Evolutionary conservation across 2,797 vertebrate genomes (phyloP).

Genomic region (Taenioides sp.): DNA sequence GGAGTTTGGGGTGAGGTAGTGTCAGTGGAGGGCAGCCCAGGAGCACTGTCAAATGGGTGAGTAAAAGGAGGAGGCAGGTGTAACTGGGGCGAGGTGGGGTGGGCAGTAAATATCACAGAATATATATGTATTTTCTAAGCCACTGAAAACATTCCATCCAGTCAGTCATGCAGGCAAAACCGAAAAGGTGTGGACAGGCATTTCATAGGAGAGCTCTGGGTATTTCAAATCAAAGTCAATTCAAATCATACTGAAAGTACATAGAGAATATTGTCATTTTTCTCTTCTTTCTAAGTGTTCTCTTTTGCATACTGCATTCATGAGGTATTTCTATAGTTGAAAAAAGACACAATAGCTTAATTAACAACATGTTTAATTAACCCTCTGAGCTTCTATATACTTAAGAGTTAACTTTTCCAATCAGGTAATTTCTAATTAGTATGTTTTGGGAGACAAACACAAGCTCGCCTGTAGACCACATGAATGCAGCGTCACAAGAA

Average conservation of each 20-base stretch:
- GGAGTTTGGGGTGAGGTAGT: constrained; percentile 77
- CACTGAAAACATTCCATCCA: constrained; percentile 94
- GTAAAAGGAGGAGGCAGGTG: constrained; percentile 48
- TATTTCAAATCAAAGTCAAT: constrained; percentile 68
- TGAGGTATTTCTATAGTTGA: neutral
- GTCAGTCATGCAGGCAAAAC: constrained; percentile 98
- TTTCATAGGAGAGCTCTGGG: constrained; percentile 94
- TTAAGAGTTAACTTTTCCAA: neutral
- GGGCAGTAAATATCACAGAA: constrained; percentile 80
- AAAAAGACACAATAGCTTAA: neutral
- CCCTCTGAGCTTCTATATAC: neutral
- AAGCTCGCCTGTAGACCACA: neutral
- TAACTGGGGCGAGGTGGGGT: constrained; percentile 50
- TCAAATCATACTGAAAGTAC: constrained; percentile 55
- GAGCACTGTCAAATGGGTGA: constrained; percentile 85
- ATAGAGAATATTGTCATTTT: constrained; percentile 64
- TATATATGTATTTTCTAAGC: constrained; percentile 91
- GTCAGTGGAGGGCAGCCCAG: constrained; percentile 89
- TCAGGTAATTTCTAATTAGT: neutral
- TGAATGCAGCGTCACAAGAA: constrained; percentile 37
- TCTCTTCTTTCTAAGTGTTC: neutral
- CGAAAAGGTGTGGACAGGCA: constrained; percentile 91
- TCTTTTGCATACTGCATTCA: neutral
- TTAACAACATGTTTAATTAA: neutral
- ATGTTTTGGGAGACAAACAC: neutral